Base-by-base conservation (phyloP, 2,113 vertebrate species). In the Plecturocebus donacophilus region DNA sequence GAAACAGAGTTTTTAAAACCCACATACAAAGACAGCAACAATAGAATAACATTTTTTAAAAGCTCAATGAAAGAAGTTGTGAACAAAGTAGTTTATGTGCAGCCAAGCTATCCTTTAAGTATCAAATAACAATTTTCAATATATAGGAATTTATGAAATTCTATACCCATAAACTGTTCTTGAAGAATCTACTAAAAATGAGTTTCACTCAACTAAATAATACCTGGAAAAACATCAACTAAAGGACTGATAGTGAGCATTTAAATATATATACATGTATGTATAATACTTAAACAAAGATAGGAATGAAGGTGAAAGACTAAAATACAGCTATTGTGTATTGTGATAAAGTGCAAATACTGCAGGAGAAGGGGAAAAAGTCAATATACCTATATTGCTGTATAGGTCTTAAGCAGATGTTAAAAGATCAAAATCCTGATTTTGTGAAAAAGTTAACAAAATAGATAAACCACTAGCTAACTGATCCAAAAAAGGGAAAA, bases 151-250 rank as follows among this genome's bases (percentile, higher is more conserved):
- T 77, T 96, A 38, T 9, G 21, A 25, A 94, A 97, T 89, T 61
- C 68, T 70, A 4, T 38, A 90, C 5, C 11, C 17, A 87, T 73
- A 61, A 81, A 42, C 6, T 8, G 1, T 79, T 79, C 82, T 87
- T 91, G 14, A 89, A 76, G n/a, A 97, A 45, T 49, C 16, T 92
- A 75, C n/a, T 35, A 35, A 79, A 85, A 47, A 95, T 75, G 16
- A 89, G 20, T 25, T 92, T 86, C n/a, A 64, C 17, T 30, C 12
- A 93, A 86, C 3, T 7, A 90, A 95, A 79, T 27, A 23, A 64
- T 85, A 21, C 38, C 66, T 40, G 23, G 30, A 3, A 91, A 87
- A 79, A 52, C 10, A 19, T 91, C 83, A 93, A 52, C 40, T 42
- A 90, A 88, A 85, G 32, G 5, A 75, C 16, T 25, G 42, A 25